Evolutionary conservation across 2,888 invertebrate species (phyloP).

Genomic region (Rhamnusium bicolor): DNA sequence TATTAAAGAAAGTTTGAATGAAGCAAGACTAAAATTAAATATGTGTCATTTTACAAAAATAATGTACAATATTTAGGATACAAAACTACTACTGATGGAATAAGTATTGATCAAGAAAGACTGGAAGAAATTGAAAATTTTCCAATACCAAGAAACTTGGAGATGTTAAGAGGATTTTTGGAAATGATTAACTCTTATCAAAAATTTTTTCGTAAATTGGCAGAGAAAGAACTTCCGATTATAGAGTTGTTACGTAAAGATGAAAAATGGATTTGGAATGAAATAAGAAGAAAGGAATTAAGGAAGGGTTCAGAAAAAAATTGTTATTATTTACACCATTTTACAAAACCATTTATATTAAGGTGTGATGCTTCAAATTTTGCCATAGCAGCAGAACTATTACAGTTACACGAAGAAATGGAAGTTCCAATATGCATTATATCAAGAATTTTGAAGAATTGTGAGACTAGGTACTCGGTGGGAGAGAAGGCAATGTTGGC

Average conservation of each 20-base stretch:
- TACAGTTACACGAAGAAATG: neutral
- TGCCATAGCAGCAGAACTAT: neutral
- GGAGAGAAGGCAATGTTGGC: slow-evolving; percentile 24
- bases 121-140: slow-evolving; percentile 53
- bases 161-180: slow-evolving; percentile 59
- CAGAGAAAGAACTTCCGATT: neutral
- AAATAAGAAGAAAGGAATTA: slow-evolving; percentile 13
- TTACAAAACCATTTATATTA: slow-evolving; percentile 12
- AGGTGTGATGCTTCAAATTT: slow-evolving; percentile 15
- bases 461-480: slow-evolving; percentile 12
- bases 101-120: slow-evolving; percentile 54
- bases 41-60: slow-evolving; percentile 55
- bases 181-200: slow-evolving; percentile 44
- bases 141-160: slow-evolving; percentile 52
- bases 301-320: slow-evolving; percentile 6
- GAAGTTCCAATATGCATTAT: no score
- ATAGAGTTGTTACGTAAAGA: slow-evolving; percentile 24
- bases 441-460: no score
- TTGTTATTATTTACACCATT: slow-evolving; percentile 22
- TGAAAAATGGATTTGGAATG: slow-evolving; percentile 31
- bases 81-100: slow-evolving; percentile 42
- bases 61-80: slow-evolving; percentile 59
- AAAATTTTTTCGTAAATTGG: slow-evolving; percentile 7
- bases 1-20: slow-evolving; percentile 49
- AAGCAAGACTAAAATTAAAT: slow-evolving; percentile 60